A percentile compares a stretch with the other conserved stretches of the same genome.
Evolutionary conservation across 2,888 invertebrate genomes (phyloP).

Genomic region (Caradrina kadenii): DNA sequence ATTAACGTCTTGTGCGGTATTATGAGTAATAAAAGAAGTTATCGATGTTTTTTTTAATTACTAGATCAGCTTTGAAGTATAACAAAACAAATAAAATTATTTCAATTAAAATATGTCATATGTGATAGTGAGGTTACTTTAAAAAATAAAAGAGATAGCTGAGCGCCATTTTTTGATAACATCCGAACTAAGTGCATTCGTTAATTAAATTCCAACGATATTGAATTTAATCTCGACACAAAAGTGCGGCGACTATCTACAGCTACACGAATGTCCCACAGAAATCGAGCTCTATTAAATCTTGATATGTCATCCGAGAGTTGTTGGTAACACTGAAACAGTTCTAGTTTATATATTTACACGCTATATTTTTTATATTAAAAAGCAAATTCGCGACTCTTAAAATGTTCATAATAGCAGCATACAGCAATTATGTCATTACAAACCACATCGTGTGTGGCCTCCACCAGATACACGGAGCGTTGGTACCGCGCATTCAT

Average conservation of each 20-base stretch:
- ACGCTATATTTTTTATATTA: constrained; percentile 7
- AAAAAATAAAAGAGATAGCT: constrained; percentile 45
- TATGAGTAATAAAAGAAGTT: constrained; percentile 8
- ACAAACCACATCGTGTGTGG: constrained; percentile 64
- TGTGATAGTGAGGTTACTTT: constrained; percentile 44
- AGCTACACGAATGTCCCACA: constrained; percentile 10
- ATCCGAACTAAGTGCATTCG: constrained; percentile 46
- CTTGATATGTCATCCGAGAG: constrained; percentile 4
- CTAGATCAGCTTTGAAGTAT: constrained; percentile 23
- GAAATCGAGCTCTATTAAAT: constrained; percentile 3
- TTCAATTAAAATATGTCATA: constrained; percentile 53
- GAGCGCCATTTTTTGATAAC: constrained; percentile 53
- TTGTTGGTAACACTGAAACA: constrained; percentile 17
- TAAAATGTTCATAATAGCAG: constrained; percentile 46
- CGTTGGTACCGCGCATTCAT: constrained; percentile 56
- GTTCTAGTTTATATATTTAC: constrained; percentile 1
- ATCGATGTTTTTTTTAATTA: constrained; percentile 20
- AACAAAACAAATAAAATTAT: constrained; percentile 35
- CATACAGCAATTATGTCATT: constrained; percentile 60
- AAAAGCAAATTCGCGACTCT: constrained; percentile 31
- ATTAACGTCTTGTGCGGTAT: constrained; percentile 31
- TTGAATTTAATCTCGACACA: constrained; percentile 31
- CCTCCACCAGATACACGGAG: constrained; percentile 43
- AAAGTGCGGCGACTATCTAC: constrained; percentile 17
- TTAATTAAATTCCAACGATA: constrained; percentile 48